Evolutionary conservation across 2,113 vertebrate species (phyloP).

Genomic region (Halichoeres trimaculatus): DNA sequence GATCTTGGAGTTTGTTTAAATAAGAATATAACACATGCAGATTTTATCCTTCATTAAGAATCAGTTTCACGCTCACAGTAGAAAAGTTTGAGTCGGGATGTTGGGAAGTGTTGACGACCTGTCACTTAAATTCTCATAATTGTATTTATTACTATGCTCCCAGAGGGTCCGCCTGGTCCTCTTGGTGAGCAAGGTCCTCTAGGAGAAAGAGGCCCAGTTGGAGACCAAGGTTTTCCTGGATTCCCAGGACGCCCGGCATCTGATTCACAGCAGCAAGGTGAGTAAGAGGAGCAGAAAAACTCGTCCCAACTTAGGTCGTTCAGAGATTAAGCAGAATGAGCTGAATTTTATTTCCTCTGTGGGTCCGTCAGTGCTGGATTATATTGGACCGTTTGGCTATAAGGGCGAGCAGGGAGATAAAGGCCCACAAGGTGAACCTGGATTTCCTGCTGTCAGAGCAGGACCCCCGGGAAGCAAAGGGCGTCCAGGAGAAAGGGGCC

Average conservation of each 20-base stretch:
- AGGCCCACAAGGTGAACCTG: slow-evolving; percentile 74
- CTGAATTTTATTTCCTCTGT: neutral
- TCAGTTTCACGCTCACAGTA: no score
- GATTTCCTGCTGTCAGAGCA: slow-evolving; percentile 60
- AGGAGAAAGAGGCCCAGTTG: slow-evolving; percentile 72
- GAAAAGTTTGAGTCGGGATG: neutral
- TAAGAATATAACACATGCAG: no score
- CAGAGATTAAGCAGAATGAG: neutral
- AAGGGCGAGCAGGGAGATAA: slow-evolving; percentile 73
- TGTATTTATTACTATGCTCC: slow-evolving; percentile 13
- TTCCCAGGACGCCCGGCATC: slow-evolving; percentile 59
- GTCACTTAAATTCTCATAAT: neutral
- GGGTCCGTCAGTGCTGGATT: slow-evolving; percentile 45
- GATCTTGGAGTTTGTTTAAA: no score
- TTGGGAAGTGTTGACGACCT: neutral
- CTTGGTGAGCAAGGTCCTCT: slow-evolving; percentile 71
- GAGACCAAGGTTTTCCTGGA: slow-evolving; percentile 75
- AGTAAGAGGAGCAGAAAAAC: slow-evolving; percentile 4
- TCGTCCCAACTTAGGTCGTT: neutral
- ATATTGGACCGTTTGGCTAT: slow-evolving; percentile 66
- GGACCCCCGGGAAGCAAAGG: slow-evolving; percentile 72
- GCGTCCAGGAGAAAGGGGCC: slow-evolving; percentile 60
- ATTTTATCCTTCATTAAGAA: no score
- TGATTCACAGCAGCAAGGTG: slow-evolving; percentile 66
- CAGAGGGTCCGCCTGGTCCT: slow-evolving; percentile 65